These are phyloP conservation scores for Lobophora halterata DNA, from an alignment of 2,888 invertebrate species.

Conservation along the genomic window DNA sequence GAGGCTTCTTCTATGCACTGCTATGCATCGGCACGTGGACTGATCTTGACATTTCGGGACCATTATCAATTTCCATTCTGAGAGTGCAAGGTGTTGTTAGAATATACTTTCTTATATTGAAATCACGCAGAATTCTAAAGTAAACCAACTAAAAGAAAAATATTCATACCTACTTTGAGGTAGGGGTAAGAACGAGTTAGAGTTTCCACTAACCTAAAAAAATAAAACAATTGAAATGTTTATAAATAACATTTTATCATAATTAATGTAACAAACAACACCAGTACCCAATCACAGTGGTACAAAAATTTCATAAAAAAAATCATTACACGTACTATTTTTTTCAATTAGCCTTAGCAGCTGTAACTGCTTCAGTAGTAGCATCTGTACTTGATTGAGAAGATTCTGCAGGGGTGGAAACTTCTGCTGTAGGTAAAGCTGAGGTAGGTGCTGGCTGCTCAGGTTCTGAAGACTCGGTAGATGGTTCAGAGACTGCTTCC, in stretches of 20 bases:
- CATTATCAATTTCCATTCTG: constrained; percentile 45
- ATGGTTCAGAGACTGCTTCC: constrained; percentile 14
- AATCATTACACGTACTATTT: not conserved
- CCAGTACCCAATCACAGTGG: constrained; percentile 3
- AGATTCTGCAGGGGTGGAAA: constrained; percentile 5
- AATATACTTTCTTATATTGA: too few relatives aligned
- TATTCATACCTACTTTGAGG: too few relatives aligned
- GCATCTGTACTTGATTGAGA: constrained; percentile 26
- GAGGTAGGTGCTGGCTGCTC: constrained; percentile 8
- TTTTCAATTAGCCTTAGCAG: constrained; percentile 20
- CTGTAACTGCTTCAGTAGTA: constrained; percentile 32
- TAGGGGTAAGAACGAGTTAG: too few relatives aligned
- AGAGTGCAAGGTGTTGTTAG: too few relatives aligned
- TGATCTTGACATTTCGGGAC: constrained; percentile 67
- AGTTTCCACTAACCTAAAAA: too few relatives aligned
- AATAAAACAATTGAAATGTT: too few relatives aligned
- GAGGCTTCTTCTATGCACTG: constrained; percentile 49
- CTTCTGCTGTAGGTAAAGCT: constrained; percentile 2
- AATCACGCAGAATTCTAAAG: too few relatives aligned
- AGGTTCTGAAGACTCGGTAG: too few relatives aligned
- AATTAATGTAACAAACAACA: constrained; percentile 5
- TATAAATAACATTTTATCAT: not conserved
- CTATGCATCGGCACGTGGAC: constrained; percentile 39
- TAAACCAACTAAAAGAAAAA: too few relatives aligned
- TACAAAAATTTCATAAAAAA: constrained; percentile 12